phyloP scores from a whole-genome alignment of 2,113 vertebrate genomes.

The Arvicanthis niloticus region DNA sequence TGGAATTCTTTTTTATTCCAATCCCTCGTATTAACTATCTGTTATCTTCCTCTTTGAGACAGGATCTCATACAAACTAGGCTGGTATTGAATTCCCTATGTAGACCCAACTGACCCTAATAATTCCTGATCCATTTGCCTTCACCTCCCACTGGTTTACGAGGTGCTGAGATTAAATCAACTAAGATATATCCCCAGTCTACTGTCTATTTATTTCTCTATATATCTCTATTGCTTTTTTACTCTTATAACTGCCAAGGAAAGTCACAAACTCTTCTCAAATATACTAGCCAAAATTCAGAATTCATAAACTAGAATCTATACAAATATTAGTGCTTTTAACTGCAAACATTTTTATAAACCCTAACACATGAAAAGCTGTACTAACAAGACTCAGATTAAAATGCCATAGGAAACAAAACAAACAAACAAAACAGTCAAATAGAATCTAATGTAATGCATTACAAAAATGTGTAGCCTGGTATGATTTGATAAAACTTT shows the following conservation, averaged over 20 bases:
- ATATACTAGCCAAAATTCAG: constrained; percentile 1
- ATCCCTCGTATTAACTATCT: background rate
- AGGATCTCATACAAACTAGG: background rate
- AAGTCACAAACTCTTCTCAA: background rate
- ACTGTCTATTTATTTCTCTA: background rate
- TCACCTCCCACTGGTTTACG: background rate
- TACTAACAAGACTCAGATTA: background rate
- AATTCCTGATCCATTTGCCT: background rate
- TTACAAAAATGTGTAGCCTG: background rate
- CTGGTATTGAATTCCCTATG: background rate
- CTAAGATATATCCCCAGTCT: background rate
- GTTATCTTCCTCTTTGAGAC: background rate
- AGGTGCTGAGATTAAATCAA: background rate
- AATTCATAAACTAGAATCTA: background rate
- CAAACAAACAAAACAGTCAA: constrained; percentile 23
- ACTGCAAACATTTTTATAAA: constrained; percentile 38
- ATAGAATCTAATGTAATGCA: background rate
- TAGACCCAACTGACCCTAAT: background rate
- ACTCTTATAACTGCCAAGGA: background rate
- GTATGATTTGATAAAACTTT: background rate
- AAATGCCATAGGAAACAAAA: constrained; percentile 8
- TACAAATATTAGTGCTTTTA: constrained; percentile 17
- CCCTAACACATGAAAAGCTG: background rate
- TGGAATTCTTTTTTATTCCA: background rate
- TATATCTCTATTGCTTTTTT: background rate